Conservation (phyloP, 2,888 invertebrate species). For the Ditylenchus weischeri region DNA sequence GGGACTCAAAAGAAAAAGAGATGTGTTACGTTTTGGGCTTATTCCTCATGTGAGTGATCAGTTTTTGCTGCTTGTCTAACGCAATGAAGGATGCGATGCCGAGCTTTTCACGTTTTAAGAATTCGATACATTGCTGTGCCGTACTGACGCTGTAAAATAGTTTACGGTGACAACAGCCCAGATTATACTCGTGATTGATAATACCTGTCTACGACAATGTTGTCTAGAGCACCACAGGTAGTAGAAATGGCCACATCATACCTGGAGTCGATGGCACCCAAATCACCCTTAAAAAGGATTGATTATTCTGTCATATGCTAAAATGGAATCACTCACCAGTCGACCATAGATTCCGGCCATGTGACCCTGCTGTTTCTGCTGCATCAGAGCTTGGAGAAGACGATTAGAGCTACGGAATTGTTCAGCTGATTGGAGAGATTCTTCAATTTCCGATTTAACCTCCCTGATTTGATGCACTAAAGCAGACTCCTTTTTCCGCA, state of each 20-base stretch:
- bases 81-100: constrained; percentile 84
- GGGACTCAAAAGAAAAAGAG: too few species aligned
- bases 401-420: constrained; percentile 25
- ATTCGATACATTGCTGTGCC: constrained; percentile 75
- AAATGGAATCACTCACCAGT: constrained; percentile 66
- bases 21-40: constrained; percentile 28
- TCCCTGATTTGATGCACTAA: constrained; percentile 14
- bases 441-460: constrained; percentile 16
- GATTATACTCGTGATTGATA: too few species aligned
- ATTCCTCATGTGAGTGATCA: constrained; percentile 24
- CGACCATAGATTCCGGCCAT: constrained; percentile 84
- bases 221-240: constrained; percentile 79
- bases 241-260: constrained; percentile 95
- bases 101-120: constrained; percentile 70
- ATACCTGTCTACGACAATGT: constrained; percentile 78
- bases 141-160: constrained; percentile 67
- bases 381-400: constrained; percentile 73
- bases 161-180: too few species aligned
- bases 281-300: constrained; percentile 72
- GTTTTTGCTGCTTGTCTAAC: constrained; percentile 70
- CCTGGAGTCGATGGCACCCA: constrained; percentile 85
- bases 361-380: constrained; percentile 74
- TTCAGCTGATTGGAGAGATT: constrained; percentile 26
- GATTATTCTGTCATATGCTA: not conserved
- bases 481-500: constrained; percentile 6